Evolutionary conservation across 2,888 invertebrate genomes (phyloP).

Genomic region (Deroplatys truncata): DNA sequence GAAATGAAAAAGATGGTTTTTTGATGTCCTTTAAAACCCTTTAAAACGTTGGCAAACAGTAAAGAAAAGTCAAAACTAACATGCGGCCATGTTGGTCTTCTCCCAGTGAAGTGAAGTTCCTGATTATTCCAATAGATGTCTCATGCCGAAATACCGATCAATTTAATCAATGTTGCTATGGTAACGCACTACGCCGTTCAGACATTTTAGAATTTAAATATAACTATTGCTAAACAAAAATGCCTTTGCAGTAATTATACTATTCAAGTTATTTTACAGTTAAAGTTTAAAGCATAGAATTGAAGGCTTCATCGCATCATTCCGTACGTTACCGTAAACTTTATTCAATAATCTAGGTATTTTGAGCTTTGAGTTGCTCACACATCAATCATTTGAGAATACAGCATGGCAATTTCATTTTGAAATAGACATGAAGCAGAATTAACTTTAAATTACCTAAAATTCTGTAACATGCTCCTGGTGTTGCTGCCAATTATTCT

Average conservation of each 20-base stretch:
- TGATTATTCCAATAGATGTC: slow-evolving; percentile 3
- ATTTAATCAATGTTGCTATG: slow-evolving; percentile 22
- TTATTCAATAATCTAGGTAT: background rate
- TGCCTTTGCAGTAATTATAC: background rate
- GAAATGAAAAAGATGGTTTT: slow-evolving; percentile 40
- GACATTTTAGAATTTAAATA: background rate
- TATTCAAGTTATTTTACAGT: background rate
- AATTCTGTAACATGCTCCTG: background rate
- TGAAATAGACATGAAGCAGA: background rate
- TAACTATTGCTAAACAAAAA: background rate
- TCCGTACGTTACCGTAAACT: background rate
- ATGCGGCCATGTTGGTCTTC: slow-evolving; percentile 74
- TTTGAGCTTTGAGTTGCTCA: background rate
- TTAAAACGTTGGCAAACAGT: slow-evolving; percentile 69
- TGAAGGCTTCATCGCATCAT: background rate
- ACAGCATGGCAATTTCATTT: no score
- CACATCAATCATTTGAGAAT: background rate
- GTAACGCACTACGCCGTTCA: background rate
- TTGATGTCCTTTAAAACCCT: slow-evolving; percentile 46
- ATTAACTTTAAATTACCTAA: background rate
- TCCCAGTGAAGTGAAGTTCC: slow-evolving; percentile 8
- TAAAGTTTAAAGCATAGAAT: background rate
- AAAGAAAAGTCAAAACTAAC: slow-evolving; percentile 71
- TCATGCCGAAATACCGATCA: background rate
- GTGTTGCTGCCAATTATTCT: background rate